phyloP scores from a whole-genome alignment of 2,888 invertebrate species.

The Cosmorhoe ocellata region DNA sequence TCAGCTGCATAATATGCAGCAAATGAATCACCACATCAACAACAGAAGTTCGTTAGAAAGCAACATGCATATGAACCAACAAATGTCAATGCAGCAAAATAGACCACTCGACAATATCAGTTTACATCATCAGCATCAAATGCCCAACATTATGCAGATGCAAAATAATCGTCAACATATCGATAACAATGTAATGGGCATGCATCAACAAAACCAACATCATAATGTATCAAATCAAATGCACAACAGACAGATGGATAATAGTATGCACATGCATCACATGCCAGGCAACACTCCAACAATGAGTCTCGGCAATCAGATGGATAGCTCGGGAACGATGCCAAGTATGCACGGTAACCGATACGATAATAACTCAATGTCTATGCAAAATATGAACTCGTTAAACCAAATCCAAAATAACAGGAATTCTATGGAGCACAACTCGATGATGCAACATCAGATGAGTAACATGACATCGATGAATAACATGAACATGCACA shows the following conservation, averaged over 20 bases:
- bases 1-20: conserved; percentile 71
- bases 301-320: conserved; percentile 64
- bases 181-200: conserved; percentile 67
- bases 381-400: conserved; percentile 67
- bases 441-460: conserved; percentile 73
- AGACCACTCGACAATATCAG: conserved; percentile 68
- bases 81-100: conserved; percentile 69
- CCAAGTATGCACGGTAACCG: conserved; percentile 66
- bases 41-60: conserved; percentile 67
- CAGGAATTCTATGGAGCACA: conserved; percentile 68
- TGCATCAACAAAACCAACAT: conserved; percentile 63
- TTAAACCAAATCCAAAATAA: conserved; percentile 74
- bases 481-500: conserved; percentile 72
- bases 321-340: conserved; percentile 63
- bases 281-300: conserved; percentile 61
- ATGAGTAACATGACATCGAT: conserved; percentile 64
- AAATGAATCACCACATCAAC: conserved; percentile 70
- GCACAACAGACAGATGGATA: conserved; percentile 73
- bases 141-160: conserved; percentile 74
- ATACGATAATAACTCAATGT: conserved; percentile 67
- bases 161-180: conserved; percentile 69
- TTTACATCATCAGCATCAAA: conserved; percentile 75
- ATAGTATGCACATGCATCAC: conserved; percentile 74
- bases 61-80: conserved; percentile 71
- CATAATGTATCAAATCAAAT: conserved; percentile 61